Evolutionary conservation across 2,797 vertebrate genomes (phyloP).

Genomic region (Halcyon chelicuti): DNA sequence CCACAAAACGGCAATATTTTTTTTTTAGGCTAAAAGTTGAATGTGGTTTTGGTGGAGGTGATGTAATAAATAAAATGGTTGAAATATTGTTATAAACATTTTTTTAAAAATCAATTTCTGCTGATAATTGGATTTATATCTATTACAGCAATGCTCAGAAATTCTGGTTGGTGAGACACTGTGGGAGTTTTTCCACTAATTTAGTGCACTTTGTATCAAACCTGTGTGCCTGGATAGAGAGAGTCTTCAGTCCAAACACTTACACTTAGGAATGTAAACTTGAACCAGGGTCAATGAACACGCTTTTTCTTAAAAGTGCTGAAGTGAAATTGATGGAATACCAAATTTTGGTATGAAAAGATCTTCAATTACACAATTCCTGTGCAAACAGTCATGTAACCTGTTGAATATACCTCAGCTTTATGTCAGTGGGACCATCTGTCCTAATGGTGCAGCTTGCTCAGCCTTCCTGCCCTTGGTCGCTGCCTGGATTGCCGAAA

Average conservation of each 20-base stretch:
- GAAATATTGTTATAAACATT: not conserved
- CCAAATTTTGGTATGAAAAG: not conserved
- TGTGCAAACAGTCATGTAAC: not conserved
- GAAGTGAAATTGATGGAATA: not conserved
- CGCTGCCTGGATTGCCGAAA: not conserved
- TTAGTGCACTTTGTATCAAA: fast-evolving
- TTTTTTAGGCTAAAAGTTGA: not conserved
- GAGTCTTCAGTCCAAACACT: not conserved
- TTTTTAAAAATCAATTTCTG: not conserved
- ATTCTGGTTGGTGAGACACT: not conserved
- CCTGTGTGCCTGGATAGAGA: fast-evolving
- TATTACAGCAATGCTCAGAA: fast-evolving
- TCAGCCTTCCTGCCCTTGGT: not conserved
- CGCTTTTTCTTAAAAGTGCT: not conserved
- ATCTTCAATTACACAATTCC: not conserved
- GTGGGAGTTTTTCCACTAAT: not conserved
- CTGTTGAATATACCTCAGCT: not conserved
- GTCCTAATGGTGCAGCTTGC: not conserved
- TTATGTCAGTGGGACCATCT: not conserved
- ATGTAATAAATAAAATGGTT: not conserved
- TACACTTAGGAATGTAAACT: not conserved
- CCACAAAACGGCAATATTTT: fast-evolving
- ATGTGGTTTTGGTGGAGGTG: fast-evolving
- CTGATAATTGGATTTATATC: not conserved
- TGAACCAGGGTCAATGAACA: not conserved